These are phyloP conservation scores for Ladona fulva DNA, from an alignment of 1,140 invertebrate genomes.

Conservation along the genomic window DNA sequence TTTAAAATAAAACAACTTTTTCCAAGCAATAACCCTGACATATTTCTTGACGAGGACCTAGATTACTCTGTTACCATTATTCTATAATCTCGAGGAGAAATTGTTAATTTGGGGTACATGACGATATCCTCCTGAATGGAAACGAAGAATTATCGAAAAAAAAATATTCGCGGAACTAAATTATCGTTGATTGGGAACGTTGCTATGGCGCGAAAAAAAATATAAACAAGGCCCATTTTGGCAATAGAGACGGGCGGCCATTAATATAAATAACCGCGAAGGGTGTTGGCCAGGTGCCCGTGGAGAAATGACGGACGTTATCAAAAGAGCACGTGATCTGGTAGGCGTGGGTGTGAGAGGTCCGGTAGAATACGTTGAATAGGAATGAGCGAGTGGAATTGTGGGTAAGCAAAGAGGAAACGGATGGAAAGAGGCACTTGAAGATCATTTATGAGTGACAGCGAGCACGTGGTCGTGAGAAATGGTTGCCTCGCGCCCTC, in stretches of 20 bases:
- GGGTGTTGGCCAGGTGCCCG: background rate
- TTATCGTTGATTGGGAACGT: too few species aligned
- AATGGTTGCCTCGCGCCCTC: background rate
- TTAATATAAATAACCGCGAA: background rate
- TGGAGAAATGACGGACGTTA: background rate
- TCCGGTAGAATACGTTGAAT: background rate
- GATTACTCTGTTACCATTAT: too few species aligned
- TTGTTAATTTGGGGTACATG: too few species aligned
- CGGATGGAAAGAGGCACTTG: background rate
- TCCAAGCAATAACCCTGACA: too few species aligned
- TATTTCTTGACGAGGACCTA: too few species aligned
- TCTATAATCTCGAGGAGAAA: too few species aligned
- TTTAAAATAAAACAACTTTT: too few species aligned
- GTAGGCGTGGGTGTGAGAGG: background rate
- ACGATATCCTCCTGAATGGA: too few species aligned
- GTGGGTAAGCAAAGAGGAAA: background rate
- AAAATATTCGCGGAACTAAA: too few species aligned
- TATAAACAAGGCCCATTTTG: background rate
- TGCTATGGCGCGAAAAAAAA: too few species aligned
- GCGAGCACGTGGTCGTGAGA: background rate
- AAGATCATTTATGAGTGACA: background rate
- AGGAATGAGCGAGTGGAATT: background rate
- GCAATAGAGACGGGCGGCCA: background rate
- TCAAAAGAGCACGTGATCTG: background rate
- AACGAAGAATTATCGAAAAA: too few species aligned